A percentile compares a stretch with the other conserved stretches of the same genome.
phyloP scores from a whole-genome alignment of 2,888 invertebrate species.

The Polyommatus icarus region DNA sequence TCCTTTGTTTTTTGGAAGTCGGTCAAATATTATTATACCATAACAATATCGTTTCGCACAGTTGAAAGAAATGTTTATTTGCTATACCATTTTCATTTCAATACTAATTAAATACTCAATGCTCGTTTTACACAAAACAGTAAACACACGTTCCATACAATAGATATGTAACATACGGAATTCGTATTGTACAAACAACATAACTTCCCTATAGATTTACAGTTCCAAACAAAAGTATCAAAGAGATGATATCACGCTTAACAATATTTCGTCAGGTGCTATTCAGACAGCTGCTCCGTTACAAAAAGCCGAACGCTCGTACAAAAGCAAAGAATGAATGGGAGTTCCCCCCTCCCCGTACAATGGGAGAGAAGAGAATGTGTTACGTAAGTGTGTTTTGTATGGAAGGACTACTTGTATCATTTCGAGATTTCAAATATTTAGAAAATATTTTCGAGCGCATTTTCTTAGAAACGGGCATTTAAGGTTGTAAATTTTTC shows the following conservation, averaged over 20 bases:
- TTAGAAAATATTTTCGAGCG: neutral
- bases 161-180: neutral
- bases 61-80: too few relatives aligned
- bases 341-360: constrained; percentile 63
- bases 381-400: constrained; percentile 73
- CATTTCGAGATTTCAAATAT: neutral
- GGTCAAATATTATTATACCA: too few relatives aligned
- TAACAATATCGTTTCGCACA: too few relatives aligned
- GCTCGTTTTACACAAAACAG: neutral
- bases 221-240: constrained; percentile 39
- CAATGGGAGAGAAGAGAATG: constrained; percentile 69
- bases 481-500: neutral
- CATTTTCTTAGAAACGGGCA: neutral
- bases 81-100: too few relatives aligned
- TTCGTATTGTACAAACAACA: neutral
- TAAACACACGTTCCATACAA: neutral
- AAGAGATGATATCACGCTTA: constrained; percentile 59
- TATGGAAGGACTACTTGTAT: constrained; percentile 36
- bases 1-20: too few relatives aligned
- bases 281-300: constrained; percentile 65
- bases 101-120: too few relatives aligned
- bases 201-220: constrained; percentile 33
- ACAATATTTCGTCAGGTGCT: constrained; percentile 74
- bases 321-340: constrained; percentile 77
- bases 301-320: constrained; percentile 70